Evolutionary conservation across 2,888 invertebrate genomes (phyloP).

Genomic region (Acanthosepion esculentum): DNA sequence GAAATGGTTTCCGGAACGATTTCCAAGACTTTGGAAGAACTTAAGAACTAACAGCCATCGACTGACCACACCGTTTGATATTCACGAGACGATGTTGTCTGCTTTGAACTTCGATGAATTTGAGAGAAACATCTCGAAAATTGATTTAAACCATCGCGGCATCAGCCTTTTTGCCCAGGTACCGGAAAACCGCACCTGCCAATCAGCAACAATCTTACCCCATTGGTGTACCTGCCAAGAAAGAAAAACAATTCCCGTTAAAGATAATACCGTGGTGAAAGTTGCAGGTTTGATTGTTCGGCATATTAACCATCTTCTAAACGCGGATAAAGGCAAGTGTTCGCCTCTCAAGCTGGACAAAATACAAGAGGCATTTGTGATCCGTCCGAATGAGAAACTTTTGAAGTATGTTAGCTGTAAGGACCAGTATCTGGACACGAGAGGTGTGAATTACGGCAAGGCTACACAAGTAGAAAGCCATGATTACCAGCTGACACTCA

Average conservation of each 20-base stretch:
- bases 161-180: slow-evolving; percentile 85
- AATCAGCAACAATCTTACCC: slow-evolving; percentile 83
- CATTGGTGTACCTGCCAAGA: slow-evolving; percentile 93
- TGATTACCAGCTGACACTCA: slow-evolving; percentile 80
- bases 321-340: slow-evolving; percentile 62
- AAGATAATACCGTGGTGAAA: slow-evolving; percentile 78
- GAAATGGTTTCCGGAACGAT: slow-evolving; percentile 81
- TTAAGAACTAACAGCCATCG: slow-evolving; percentile 80
- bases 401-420: slow-evolving; percentile 62
- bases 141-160: slow-evolving; percentile 53
- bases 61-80: slow-evolving; percentile 87
- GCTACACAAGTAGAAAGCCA: slow-evolving; percentile 51
- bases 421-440: slow-evolving; percentile 65
- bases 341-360: slow-evolving; percentile 79
- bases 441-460: slow-evolving; percentile 51
- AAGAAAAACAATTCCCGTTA: slow-evolving; percentile 78
- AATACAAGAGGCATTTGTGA: slow-evolving; percentile 81
- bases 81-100: slow-evolving; percentile 86
- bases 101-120: slow-evolving; percentile 73
- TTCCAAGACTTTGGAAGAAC: slow-evolving; percentile 80
- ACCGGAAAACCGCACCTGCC: slow-evolving; percentile 83
- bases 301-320: slow-evolving; percentile 81
- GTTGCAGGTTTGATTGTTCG: slow-evolving; percentile 80
- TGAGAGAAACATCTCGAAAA: slow-evolving; percentile 74
- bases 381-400: slow-evolving; percentile 58